phyloP scores from a whole-genome alignment of 2,888 invertebrate species.

The Caenorhabditis imperialis region DNA sequence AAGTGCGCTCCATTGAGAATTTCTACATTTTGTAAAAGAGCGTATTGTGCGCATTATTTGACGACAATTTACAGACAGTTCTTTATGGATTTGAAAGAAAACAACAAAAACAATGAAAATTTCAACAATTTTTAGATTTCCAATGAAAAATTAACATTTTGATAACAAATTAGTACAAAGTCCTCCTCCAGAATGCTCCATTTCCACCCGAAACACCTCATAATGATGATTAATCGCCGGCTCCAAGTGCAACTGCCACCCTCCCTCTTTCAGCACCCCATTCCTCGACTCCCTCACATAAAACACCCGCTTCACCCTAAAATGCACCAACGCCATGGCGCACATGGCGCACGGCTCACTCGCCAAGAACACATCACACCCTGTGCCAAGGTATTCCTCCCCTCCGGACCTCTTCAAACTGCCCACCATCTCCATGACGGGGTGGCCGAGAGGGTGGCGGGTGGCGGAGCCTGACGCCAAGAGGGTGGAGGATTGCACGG shows the following conservation, averaged over 20 bases:
- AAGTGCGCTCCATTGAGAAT: no score
- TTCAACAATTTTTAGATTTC: no score
- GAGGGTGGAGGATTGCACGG: constrained; percentile 16
- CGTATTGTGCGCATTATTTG: no score
- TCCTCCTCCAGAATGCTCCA: neutral
- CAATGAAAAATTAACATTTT: no score
- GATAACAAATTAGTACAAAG: no score
- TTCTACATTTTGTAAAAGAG: no score
- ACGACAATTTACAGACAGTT: no score
- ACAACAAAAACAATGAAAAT: no score
- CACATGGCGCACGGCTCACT: constrained; percentile 64
- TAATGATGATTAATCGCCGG: constrained; percentile 61
- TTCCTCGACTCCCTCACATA: constrained; percentile 31
- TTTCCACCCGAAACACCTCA: constrained; percentile 49
- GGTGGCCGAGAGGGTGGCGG: constrained; percentile 45
- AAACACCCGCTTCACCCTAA: constrained; percentile 55
- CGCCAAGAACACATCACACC: constrained; percentile 53
- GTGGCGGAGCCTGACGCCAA: constrained; percentile 18
- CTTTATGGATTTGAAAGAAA: no score
- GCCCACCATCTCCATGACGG: constrained; percentile 57
- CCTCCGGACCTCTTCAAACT: constrained; percentile 21
- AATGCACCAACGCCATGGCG: constrained; percentile 64
- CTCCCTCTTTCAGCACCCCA: constrained; percentile 47
- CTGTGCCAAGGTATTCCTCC: constrained; percentile 57
- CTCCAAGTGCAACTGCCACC: constrained; percentile 61